phyloP scores from a whole-genome alignment of 2,888 invertebrate species.

The Merodon equestris region DNA sequence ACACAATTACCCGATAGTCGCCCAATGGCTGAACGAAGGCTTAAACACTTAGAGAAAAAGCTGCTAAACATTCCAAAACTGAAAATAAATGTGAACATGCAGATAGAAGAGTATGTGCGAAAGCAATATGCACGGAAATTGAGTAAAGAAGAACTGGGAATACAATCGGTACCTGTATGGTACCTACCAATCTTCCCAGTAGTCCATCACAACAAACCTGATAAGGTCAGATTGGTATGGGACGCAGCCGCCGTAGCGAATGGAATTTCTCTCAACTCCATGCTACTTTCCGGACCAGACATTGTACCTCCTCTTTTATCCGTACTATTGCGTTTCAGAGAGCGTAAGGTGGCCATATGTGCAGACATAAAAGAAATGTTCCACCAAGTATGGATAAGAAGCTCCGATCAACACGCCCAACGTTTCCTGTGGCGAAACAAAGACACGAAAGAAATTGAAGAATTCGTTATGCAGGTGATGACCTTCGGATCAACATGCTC shows the following conservation, averaged over 20 bases:
- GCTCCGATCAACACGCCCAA: conserved; percentile 70
- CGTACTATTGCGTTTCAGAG: conserved; percentile 74
- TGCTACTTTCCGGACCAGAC: conserved; percentile 73
- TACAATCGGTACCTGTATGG: conserved; percentile 54
- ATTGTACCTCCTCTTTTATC: conserved; percentile 72
- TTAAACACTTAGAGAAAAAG: conserved; percentile 10
- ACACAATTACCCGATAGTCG: conserved; percentile 22
- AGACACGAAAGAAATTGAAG: conserved; percentile 35
- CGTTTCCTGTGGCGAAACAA: conserved; percentile 71
- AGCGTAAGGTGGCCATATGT: conserved; percentile 72
- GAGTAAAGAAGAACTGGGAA: conserved; percentile 2
- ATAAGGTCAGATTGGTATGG: conserved; percentile 72
- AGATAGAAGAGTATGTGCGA: conserved; percentile 26
- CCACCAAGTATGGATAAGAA: conserved; percentile 27
- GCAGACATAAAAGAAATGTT: conserved; percentile 72
- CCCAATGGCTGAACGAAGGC: conserved; percentile 33
- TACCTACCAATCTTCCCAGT: conserved; percentile 72
- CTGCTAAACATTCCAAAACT: conserved; percentile 7
- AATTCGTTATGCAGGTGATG: conserved; percentile 62
- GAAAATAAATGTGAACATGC: conserved; percentile 6
- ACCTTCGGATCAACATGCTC: conserved; percentile 68
- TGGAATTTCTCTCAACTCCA: conserved; percentile 71
- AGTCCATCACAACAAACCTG: conserved; percentile 42
- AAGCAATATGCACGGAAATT: conserved; percentile 31
- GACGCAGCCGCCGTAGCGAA: conserved; percentile 72